Evolutionary conservation across 2,888 invertebrate species (phyloP).

Genomic region (Ochropleura leucogaster): DNA sequence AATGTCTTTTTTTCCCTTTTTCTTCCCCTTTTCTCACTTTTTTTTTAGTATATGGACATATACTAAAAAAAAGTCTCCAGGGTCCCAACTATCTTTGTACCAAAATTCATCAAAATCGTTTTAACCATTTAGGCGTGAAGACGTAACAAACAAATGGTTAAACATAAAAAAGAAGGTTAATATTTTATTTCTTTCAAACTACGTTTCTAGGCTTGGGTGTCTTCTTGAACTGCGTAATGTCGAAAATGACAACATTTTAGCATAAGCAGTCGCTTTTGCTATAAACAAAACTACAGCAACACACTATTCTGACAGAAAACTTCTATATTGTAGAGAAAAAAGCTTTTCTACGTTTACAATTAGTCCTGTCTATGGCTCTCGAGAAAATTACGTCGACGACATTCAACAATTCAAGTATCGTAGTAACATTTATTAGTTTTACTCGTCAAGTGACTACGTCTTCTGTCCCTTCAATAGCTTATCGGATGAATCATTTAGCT

Average conservation of each 20-base stretch:
- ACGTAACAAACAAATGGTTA: no score
- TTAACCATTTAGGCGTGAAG: no score
- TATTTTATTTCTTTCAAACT: background rate
- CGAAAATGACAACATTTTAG: background rate
- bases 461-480: constrained; percentile 8
- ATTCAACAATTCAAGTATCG: constrained; percentile 10
- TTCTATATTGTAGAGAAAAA: constrained; percentile 10
- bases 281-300: background rate
- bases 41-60: no score
- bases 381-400: background rate
- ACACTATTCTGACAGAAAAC: background rate
- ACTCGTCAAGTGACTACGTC: constrained; percentile 8
- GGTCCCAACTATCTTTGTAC: no score
- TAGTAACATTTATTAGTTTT: constrained; percentile 17
- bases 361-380: background rate
- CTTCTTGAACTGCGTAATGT: background rate
- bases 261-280: background rate
- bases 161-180: no score
- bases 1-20: no score
- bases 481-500: constrained; percentile 48
- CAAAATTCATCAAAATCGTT: no score
- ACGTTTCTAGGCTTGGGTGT: no score
- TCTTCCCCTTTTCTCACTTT: no score
- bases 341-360: background rate
- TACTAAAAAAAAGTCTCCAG: no score